Evolutionary conservation across 2,888 invertebrate species (phyloP), one percentile per base, ranked within the genome.

Genomic region (Ptychoptera contaminata): DNA sequence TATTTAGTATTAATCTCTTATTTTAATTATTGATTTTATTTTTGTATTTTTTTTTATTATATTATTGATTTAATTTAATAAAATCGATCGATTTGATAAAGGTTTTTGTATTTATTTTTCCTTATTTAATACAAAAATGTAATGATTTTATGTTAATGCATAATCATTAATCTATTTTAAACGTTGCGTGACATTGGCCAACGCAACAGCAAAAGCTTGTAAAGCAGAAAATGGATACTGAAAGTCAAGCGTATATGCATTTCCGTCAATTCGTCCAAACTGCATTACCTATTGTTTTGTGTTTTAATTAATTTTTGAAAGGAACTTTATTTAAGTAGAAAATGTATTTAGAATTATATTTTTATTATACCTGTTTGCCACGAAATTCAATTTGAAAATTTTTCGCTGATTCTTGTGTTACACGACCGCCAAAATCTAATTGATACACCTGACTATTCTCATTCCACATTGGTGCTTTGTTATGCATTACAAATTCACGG

Each of bases 361-460:
- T 9, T 16, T 16, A 29, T 23, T 57, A 57, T 55, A 92, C 94
- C 80, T 96, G 94, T 68, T 91, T 91, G 50, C 90, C 92, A 54
- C 87, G 78, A 63, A 90, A 92, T 67, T 96, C 96, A 46, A 98
- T 96, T 70, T 98, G 97, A 66, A 98, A 98, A 70, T 98, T 98
- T 68, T 98, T 98, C 12, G 97, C 97, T 37, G 94, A 96, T 65
- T 98, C 97, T 67, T 97, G 97, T 4, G 97, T 98, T 47, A 98
- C 98, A 52, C 98, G 73, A 10, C 98, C 98, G 5, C 97, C 97
- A 69, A 98, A 98, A 69, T 98, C 98, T 38, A 98, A 72, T 62
- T 97, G 97, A 68, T 97, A 98, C 11, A 98, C 97, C 67, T 98
- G 97, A 61, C 91, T 93, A 67, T 87, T 88, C 67, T 98, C 97